Evolutionary conservation across 2,888 invertebrate genomes (phyloP).

Genomic region (Amaurobius ferox): DNA sequence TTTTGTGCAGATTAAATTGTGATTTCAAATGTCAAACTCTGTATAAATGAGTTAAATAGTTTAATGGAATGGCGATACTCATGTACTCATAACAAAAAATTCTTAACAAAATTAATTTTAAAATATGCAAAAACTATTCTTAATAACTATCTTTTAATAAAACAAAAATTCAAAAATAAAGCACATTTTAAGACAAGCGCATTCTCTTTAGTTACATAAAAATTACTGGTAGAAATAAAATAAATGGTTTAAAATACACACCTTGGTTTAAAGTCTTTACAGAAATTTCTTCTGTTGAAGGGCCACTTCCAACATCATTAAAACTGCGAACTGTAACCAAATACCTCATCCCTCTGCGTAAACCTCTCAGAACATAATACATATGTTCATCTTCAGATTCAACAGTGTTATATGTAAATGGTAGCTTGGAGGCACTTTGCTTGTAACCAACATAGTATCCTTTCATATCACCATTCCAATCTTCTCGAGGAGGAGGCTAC

Average conservation of each 20-base stretch:
- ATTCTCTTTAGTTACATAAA: too few relatives aligned
- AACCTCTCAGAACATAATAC: slow-evolving; percentile 75
- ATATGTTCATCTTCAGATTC: slow-evolving; percentile 73
- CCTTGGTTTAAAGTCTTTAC: slow-evolving; percentile 78
- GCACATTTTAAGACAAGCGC: neutral
- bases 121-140: too few relatives aligned
- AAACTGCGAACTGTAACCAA: slow-evolving; percentile 77
- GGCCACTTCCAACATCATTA: slow-evolving; percentile 77
- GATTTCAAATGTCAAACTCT: too few relatives aligned
- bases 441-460: slow-evolving; percentile 65
- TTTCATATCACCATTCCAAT: slow-evolving; percentile 75
- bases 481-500: slow-evolving; percentile 76
- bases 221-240: too few relatives aligned
- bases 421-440: slow-evolving; percentile 30
- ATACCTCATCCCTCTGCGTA: slow-evolving; percentile 78
- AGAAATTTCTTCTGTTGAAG: slow-evolving; percentile 76
- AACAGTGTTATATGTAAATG: slow-evolving; percentile 72
- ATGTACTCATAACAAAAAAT: too few relatives aligned
- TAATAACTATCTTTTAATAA: neutral
- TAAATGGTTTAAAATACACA: too few relatives aligned
- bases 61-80: too few relatives aligned
- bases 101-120: too few relatives aligned
- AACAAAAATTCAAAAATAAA: neutral
- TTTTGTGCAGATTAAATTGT: too few relatives aligned
- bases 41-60: too few relatives aligned